phyloP scores from a whole-genome alignment of 1,140 invertebrate genomes.

The Homalodisca vitripennis region DNA sequence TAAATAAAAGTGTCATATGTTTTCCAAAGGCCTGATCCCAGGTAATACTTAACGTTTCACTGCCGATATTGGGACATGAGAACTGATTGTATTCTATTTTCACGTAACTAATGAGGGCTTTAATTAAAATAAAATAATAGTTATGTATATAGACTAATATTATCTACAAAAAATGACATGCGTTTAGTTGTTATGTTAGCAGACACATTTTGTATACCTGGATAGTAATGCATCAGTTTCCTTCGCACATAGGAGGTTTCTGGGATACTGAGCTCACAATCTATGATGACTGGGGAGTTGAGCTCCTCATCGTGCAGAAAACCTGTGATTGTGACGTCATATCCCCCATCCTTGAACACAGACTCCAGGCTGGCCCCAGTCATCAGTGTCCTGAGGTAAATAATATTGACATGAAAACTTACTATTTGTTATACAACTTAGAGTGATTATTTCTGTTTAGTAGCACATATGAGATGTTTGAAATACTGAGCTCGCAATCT shows the following conservation, averaged over 20 bases:
- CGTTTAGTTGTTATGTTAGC: too few relatives aligned
- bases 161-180: too few relatives aligned
- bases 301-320: constrained; percentile 20
- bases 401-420: neutral
- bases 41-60: too few relatives aligned
- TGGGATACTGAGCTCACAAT: constrained; percentile 13
- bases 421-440: neutral
- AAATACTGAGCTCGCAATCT: constrained; percentile 6
- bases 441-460: too few relatives aligned
- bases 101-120: too few relatives aligned
- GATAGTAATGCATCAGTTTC: constrained; percentile 21
- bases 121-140: too few relatives aligned
- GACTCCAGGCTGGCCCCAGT: neutral
- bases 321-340: constrained; percentile 11
- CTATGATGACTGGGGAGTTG: constrained; percentile 7
- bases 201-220: neutral
- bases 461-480: neutral
- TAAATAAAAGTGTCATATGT: too few relatives aligned
- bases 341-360: neutral
- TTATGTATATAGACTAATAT: too few relatives aligned
- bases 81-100: too few relatives aligned
- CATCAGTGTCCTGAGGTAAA: constrained; percentile 4
- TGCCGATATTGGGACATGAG: too few relatives aligned
- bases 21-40: too few relatives aligned
- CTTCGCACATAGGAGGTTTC: neutral